Evolutionary conservation across 2,113 vertebrate genomes (phyloP).

Genomic region (Scomber colias): DNA sequence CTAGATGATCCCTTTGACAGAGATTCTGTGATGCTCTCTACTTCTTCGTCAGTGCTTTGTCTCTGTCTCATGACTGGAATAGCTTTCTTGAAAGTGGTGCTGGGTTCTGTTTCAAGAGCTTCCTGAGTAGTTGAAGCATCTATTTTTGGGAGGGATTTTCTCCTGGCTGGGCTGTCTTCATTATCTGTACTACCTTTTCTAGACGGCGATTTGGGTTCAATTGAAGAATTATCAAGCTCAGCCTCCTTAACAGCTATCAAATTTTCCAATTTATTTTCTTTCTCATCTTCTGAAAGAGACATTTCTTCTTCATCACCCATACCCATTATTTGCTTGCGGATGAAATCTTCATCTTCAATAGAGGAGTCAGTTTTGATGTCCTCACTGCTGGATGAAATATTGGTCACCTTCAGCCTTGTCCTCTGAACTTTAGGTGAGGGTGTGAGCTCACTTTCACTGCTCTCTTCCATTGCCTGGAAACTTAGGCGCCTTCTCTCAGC

Average conservation of each 20-base stretch:
- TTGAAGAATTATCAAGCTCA: constrained; percentile 76
- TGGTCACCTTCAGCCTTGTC: constrained; percentile 83
- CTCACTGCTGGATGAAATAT: constrained; percentile 92
- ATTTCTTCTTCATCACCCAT: constrained; percentile 93
- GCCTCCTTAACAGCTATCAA: constrained; percentile 76
- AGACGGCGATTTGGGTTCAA: constrained; percentile 81
- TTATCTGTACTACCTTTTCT: constrained; percentile 83
- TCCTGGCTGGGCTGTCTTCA: constrained; percentile 85
- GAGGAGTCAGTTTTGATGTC: constrained; percentile 89
- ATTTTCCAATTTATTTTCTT: constrained; percentile 83
- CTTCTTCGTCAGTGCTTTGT: constrained; percentile 90
- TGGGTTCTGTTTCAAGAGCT: constrained; percentile 78
- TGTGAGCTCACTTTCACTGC: constrained; percentile 90
- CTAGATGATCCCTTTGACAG: constrained; percentile 96
- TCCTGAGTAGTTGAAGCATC: constrained; percentile 85
- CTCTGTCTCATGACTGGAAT: constrained; percentile 80
- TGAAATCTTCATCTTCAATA: constrained; percentile 94
- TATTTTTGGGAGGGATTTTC: constrained; percentile 84
- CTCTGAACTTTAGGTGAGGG: constrained; percentile 84
- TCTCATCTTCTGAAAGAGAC: constrained; percentile 91
- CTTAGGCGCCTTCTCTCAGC: constrained; percentile 83
- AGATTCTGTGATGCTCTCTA: constrained; percentile 96
- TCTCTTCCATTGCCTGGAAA: constrained; percentile 87
- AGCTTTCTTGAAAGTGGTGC: constrained; percentile 70
- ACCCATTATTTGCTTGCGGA: constrained; percentile 93